phyloP scores from a whole-genome alignment of 2,113 vertebrate genomes.

The Nibea coibor region DNA sequence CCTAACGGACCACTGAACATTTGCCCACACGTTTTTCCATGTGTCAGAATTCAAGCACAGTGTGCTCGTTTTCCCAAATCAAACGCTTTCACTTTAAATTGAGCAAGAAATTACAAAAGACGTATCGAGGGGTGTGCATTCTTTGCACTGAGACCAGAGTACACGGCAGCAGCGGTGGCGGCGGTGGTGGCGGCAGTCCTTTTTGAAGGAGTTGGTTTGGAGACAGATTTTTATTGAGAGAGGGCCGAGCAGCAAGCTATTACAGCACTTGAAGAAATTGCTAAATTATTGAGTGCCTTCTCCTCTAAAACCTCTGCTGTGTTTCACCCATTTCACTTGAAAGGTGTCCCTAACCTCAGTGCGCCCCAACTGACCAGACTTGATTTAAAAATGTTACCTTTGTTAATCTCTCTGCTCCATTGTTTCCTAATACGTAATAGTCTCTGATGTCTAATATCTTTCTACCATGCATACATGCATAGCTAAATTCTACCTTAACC shows the following conservation, averaged over 20 bases:
- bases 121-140: conserved; percentile 45
- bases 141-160: conserved; percentile 57
- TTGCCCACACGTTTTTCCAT: neutral
- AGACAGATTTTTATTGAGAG: conserved; percentile 50
- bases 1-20: neutral
- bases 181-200: conserved; percentile 34
- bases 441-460: neutral
- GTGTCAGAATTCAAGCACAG: neutral
- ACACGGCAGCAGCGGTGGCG: conserved; percentile 26
- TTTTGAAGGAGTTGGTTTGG: conserved; percentile 27
- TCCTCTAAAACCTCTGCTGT: conserved; percentile 47
- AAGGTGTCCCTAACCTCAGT: conserved; percentile 31
- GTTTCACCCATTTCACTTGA: conserved; percentile 42
- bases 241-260: conserved; percentile 44
- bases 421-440: conserved; percentile 29
- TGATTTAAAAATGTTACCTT: conserved; percentile 23
- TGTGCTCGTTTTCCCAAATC: conserved; percentile 3
- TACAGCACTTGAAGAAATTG: conserved; percentile 65
- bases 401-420: conserved; percentile 25
- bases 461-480: neutral
- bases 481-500: neutral
- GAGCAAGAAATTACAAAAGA: conserved; percentile 45
- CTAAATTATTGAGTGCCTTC: conserved; percentile 57
- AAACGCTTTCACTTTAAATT: conserved; percentile 41
- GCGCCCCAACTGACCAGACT: neutral